These are phyloP conservation scores for Melipona quadrifasciata DNA, from an alignment of 1,140 invertebrate species.

Conservation along the genomic window DNA sequence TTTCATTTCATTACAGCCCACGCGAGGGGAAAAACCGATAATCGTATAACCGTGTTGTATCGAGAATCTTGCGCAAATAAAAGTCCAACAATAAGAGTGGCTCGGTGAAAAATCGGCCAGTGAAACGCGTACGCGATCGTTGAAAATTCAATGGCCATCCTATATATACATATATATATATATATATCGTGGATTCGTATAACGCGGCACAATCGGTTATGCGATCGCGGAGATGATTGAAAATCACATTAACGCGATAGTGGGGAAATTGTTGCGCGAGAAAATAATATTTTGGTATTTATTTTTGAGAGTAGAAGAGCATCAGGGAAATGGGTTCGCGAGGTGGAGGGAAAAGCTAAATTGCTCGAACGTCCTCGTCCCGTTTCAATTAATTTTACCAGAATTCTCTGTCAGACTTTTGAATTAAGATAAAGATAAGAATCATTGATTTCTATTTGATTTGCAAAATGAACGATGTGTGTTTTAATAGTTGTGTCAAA, in stretches of 20 bases:
- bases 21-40: background rate
- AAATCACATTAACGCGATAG: background rate
- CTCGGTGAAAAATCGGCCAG: background rate
- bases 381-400: too few species aligned
- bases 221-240: background rate
- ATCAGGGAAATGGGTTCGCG: background rate
- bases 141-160: background rate
- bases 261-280: background rate
- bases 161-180: too few species aligned
- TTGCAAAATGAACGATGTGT: too few species aligned
- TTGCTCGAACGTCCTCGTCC: too few species aligned
- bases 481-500: too few species aligned
- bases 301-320: background rate
- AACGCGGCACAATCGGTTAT: background rate
- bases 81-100: background rate
- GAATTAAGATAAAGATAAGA: too few species aligned
- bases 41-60: background rate
- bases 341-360: too few species aligned
- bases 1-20: slow-evolving; percentile 29
- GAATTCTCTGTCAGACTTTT: too few species aligned
- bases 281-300: background rate
- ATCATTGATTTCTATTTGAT: too few species aligned
- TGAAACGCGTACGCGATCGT: background rate
- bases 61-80: background rate
- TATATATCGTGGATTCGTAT: too few species aligned